Evolutionary conservation across 2,797 vertebrate genomes (phyloP).

Genomic region (Neosalanx taihuensis): DNA sequence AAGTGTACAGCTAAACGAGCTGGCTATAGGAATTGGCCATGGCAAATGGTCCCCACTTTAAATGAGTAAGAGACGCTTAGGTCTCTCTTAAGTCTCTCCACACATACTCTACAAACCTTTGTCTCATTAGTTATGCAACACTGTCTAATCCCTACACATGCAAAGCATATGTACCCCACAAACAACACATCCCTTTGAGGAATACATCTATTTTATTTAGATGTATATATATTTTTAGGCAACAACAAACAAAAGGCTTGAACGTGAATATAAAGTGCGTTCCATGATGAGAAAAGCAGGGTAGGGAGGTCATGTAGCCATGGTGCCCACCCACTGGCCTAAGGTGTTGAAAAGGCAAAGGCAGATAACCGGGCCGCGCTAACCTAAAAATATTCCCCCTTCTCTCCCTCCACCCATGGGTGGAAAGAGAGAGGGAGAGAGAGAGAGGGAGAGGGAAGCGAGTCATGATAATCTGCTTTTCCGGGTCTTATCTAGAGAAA

Average conservation of each 20-base stretch:
- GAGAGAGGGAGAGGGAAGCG: conserved; percentile 59
- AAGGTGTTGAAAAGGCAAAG: conserved; percentile 79
- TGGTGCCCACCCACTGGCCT: conserved; percentile 62
- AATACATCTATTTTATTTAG: too few relatives aligned
- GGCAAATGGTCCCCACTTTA: conserved; percentile 69
- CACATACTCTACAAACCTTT: conserved; percentile 37
- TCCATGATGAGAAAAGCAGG: conserved; percentile 42
- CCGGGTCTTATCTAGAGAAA: conserved; percentile 86
- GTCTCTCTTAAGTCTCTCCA: conserved; percentile 66
- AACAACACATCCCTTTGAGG: conserved; percentile 3
- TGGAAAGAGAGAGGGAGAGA: conserved; percentile 54
- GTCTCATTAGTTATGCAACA: conserved; percentile 21
- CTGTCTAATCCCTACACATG: conserved; percentile 7
- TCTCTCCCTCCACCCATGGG: conserved; percentile 56
- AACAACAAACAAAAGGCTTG: not conserved
- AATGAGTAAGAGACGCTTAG: conserved; percentile 66
- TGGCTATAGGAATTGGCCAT: conserved; percentile 36
- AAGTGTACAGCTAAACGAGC: conserved; percentile 55
- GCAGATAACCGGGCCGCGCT: conserved; percentile 73
- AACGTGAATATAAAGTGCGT: not conserved
- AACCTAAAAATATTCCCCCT: conserved; percentile 77
- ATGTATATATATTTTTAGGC: not conserved
- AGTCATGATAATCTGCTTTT: conserved; percentile 83
- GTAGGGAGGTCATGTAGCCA: conserved; percentile 75
- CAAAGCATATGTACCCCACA: not conserved